A percentile compares a stretch with the other conserved stretches of the same genome.
Conservation (phyloP, 1,140 invertebrate genomes). For the Notospermus geniculatus region DNA sequence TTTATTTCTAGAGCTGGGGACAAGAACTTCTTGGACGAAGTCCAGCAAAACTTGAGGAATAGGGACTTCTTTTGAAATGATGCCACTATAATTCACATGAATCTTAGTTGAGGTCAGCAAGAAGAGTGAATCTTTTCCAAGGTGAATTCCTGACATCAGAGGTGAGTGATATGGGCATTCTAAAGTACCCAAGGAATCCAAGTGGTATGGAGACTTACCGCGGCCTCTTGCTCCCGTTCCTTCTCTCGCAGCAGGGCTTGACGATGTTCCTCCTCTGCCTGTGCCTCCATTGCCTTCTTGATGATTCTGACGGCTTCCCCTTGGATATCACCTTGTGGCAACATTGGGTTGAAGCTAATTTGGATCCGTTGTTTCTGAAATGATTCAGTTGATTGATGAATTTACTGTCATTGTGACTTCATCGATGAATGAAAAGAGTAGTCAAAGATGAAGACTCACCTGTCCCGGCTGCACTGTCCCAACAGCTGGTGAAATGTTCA, state of each 20-base stretch:
- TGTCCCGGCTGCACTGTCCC: constrained; percentile 53
- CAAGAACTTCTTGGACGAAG: too few relatives aligned
- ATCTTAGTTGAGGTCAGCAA: too few relatives aligned
- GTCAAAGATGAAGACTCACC: constrained; percentile 29
- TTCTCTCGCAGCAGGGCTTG: constrained; percentile 26
- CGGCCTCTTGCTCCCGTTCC: constrained; percentile 36
- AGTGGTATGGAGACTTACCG: constrained; percentile 26
- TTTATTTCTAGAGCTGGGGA: too few relatives aligned
- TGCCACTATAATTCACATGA: too few relatives aligned
- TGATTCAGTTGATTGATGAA: too few relatives aligned
- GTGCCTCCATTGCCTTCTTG: constrained; percentile 30
- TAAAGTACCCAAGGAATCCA: too few relatives aligned
- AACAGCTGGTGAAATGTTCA: constrained; percentile 52
- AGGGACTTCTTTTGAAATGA: too few relatives aligned
- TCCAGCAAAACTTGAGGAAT: too few relatives aligned
- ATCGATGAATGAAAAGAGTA: background rate
- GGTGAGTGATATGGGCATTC: too few relatives aligned
- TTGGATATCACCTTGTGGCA: constrained; percentile 35
- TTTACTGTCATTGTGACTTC: too few relatives aligned
- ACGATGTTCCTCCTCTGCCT: constrained; percentile 42
- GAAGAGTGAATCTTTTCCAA: too few relatives aligned
- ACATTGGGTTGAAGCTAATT: constrained; percentile 40
- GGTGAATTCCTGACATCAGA: too few relatives aligned
- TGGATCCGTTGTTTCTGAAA: constrained; percentile 42
- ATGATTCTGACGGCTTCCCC: constrained; percentile 45